Conservation (phyloP, 2,888 invertebrate genomes). For the Stegana nigrithorax region DNA sequence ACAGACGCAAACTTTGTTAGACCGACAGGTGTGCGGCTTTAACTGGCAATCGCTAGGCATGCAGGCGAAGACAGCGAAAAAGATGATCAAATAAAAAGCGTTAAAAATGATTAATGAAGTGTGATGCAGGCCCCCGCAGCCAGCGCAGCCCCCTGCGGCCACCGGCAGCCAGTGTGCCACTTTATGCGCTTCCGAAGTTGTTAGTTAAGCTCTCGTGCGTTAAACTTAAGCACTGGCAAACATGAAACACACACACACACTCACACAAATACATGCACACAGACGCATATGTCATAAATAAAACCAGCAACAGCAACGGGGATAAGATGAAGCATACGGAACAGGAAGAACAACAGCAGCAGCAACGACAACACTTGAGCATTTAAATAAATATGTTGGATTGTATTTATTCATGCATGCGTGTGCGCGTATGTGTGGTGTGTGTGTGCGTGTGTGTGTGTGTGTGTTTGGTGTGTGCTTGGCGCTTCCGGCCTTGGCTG, state of each 20-base stretch:
- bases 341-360: conserved; percentile 1
- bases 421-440: not conserved
- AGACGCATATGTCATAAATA: conserved; percentile 9
- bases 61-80: no score
- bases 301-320: conserved; percentile 8
- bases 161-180: no score
- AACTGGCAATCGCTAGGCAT: no score
- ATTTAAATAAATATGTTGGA: conserved; percentile 5
- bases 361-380: conserved; percentile 10
- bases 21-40: no score
- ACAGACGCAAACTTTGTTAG: no score
- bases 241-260: conserved; percentile 21
- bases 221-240: not conserved
- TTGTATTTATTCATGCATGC: conserved; percentile 5
- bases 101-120: conserved; percentile 66
- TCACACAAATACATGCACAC: conserved; percentile 13
- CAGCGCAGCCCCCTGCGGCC: not conserved
- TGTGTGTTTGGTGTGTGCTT: no score
- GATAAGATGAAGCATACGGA: not conserved
- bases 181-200: not conserved
- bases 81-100: conserved; percentile 13
- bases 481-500: no score
- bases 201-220: not conserved
- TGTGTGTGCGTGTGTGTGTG: not conserved
- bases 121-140: conserved; percentile 33